These are phyloP conservation scores for Drosophila recens DNA, from an alignment of 2,888 invertebrate genomes.

Conservation along the genomic window DNA sequence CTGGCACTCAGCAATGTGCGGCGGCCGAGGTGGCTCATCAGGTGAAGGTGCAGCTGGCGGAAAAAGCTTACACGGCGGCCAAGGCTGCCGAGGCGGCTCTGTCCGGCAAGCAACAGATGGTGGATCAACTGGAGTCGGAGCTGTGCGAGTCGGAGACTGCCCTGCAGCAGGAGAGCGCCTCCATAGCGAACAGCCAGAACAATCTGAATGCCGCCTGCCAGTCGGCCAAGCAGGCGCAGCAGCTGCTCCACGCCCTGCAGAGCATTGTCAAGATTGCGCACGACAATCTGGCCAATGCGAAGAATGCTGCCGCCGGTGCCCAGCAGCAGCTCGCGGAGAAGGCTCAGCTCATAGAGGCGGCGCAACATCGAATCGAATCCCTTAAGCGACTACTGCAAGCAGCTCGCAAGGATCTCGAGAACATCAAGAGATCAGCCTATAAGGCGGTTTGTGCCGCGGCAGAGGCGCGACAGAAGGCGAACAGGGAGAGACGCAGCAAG, in stretches of 20 bases:
- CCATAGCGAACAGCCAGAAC: constrained; percentile 87
- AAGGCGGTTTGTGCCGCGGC: constrained; percentile 89
- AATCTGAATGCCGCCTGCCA: constrained; percentile 87
- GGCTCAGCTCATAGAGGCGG: constrained; percentile 88
- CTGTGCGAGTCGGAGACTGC: constrained; percentile 88
- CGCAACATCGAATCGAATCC: constrained; percentile 88
- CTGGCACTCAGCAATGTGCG: constrained; percentile 87
- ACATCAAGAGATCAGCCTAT: constrained; percentile 89
- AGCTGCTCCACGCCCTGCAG: constrained; percentile 86
- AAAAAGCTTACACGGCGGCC: constrained; percentile 90
- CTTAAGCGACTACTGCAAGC: constrained; percentile 87
- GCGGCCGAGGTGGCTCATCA: constrained; percentile 91
- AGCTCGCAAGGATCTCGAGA: constrained; percentile 88
- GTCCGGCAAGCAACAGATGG: constrained; percentile 89
- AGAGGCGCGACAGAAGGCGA: constrained; percentile 87
- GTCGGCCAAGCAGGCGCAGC: constrained; percentile 88
- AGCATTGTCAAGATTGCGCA: constrained; percentile 86
- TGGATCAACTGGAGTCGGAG: constrained; percentile 89
- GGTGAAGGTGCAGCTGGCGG: constrained; percentile 90
- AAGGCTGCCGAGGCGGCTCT: constrained; percentile 90
- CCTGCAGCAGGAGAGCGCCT: constrained; percentile 87
- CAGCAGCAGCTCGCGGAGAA: constrained; percentile 88
- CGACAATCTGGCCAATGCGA: constrained; percentile 87
- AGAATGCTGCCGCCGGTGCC: constrained; percentile 87
- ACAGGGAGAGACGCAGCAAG: constrained; percentile 29